Percentiles rank a stretch among this genome's conserved stretches.
Conservation (phyloP, 2,113 vertebrate species). For the Cnemophilus loriae region DNA sequence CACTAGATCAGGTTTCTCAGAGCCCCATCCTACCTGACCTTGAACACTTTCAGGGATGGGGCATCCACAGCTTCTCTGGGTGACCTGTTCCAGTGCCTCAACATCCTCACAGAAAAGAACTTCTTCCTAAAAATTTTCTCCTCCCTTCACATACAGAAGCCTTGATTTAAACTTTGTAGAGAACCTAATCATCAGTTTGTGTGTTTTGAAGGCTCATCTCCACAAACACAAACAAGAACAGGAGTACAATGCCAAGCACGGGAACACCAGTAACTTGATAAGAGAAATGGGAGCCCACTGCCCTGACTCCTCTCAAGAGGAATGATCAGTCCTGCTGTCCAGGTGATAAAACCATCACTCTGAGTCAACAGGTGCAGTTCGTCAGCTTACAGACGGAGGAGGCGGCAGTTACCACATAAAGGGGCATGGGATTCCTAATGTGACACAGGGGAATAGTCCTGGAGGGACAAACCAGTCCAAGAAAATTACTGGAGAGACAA, state of each 20-base stretch:
- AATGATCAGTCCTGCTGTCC: not conserved
- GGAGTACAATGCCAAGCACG: not conserved
- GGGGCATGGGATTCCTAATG: rapidly evolving
- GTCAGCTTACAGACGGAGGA: not conserved
- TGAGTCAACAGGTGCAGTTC: not conserved
- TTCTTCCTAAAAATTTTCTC: not conserved
- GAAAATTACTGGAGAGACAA: not conserved
- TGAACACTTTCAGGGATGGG: not conserved
- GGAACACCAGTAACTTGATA: not conserved
- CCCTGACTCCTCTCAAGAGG: not conserved
- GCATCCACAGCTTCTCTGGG: not conserved
- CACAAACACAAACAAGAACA: not conserved
- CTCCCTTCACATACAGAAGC: not conserved
- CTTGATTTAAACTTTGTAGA: not conserved
- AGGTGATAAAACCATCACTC: not conserved
- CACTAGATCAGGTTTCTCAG: not conserved
- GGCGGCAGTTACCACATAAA: not conserved
- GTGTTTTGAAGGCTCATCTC: not conserved
- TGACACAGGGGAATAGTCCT: not conserved
- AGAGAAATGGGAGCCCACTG: not conserved
- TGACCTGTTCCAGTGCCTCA: not conserved
- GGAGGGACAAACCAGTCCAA: not conserved
- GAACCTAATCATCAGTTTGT: not conserved
- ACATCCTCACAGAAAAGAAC: not conserved
- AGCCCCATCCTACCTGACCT: not conserved